Base-by-base conservation (phyloP, 1,140 invertebrate species). In the Acromyrmex echinatior region DNA sequence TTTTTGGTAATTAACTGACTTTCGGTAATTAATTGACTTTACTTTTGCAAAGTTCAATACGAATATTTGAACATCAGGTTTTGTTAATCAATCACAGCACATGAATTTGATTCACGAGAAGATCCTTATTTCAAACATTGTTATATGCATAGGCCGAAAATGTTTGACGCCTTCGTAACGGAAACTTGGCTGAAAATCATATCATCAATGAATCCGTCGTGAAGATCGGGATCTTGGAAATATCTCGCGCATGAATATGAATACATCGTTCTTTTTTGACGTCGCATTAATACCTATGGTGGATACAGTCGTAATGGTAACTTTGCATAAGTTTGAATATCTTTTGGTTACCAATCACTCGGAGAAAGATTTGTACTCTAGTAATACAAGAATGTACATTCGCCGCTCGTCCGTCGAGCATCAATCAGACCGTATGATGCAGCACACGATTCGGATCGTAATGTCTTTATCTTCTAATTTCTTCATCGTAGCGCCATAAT, bases 281-380 rank as follows among this genome's bases (percentile, higher is more conserved):
- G 53, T 81, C 28, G 6, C 79, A 82, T 60, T 87, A 87, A 66
- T 90, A 87, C 18, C 73, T 84, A 73, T 28, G 49, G 21, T 66
- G 51, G 74, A 79, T 91, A 81, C 58, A 90, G 18, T 49, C 84
- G n/a, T 73, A 78, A 86, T 45, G 68, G 28, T 79, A 78, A 25
- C 35, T 80, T 86, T 5, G 45, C 56, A 10, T 31, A 65, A 85
- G 18, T 60, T 49, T 16, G 60, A 90, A 86, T 90, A 88, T 49
- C 80, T 66, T 18, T 58, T 51, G 49, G 21, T 56, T 68, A 62
- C n/a, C 28, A 70, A 80, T 86, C 60, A 88, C 77, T 68, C 56
- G n/a, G 21, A 45, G 39, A 51, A 91, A 31, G 70, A 89, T 91
- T 91, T 91, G 90, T 91, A 91, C 84, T 91, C 39, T 80, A 82